These are phyloP conservation scores for Apeltes quadracus DNA, from an alignment of 2,113 vertebrate genomes.

Conservation along the genomic window DNA sequence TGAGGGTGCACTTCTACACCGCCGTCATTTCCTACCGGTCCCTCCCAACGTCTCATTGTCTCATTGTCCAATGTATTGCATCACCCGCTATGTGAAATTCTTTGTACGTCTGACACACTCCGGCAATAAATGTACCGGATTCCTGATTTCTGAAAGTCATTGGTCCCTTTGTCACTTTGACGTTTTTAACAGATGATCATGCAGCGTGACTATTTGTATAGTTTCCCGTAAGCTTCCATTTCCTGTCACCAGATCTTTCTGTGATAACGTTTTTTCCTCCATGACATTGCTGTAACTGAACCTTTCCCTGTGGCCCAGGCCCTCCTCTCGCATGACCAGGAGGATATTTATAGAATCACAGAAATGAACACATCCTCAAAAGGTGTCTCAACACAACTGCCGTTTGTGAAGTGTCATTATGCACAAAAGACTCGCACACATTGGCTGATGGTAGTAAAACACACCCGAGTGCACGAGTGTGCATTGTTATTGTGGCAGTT, in stretches of 20 bases:
- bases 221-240: constrained; percentile 6
- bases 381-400: constrained; percentile 24
- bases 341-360: constrained; percentile 65
- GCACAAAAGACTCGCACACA: constrained; percentile 13
- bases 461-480: neutral
- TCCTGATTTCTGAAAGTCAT: constrained; percentile 11
- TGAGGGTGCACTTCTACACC: no score
- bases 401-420: constrained; percentile 36
- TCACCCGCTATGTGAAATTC: no score
- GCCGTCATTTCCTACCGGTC: no score
- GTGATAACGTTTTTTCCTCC: constrained; percentile 34
- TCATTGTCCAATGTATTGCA: no score
- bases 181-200: constrained; percentile 50
- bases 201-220: constrained; percentile 21
- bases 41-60: no score
- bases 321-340: constrained; percentile 15
- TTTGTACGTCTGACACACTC: no score
- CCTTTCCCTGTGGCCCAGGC: constrained; percentile 28
- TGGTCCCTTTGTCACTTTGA: constrained; percentile 49
- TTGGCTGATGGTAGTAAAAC: constrained; percentile 18
- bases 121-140: no score
- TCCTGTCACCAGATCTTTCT: neutral
- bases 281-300: constrained; percentile 38
- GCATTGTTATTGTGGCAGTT: constrained; percentile 1
- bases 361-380: constrained; percentile 54